phyloP scores from a whole-genome alignment of 1,140 invertebrate genomes.

The Pseudomyrmex dendroicus region DNA sequence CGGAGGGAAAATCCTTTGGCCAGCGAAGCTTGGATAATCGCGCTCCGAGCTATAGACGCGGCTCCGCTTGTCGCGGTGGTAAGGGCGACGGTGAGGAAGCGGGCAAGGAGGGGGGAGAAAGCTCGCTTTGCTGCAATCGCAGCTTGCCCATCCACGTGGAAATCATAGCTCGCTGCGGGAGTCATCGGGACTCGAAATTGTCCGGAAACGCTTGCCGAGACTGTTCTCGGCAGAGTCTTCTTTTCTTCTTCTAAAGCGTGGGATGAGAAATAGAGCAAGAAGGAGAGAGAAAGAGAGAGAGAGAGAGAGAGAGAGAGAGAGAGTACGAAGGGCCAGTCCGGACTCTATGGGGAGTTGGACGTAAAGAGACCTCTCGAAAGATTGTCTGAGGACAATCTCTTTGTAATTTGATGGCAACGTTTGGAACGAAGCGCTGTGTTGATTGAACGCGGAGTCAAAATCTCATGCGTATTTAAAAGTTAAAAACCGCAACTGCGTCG shows the following conservation, averaged over 20 bases:
- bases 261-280: not conserved
- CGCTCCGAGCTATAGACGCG: slow-evolving; percentile 75
- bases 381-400: slow-evolving; percentile 59
- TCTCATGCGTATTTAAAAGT: not conserved
- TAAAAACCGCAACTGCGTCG: not conserved
- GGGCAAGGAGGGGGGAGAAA: slow-evolving; percentile 31
- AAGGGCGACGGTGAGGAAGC: slow-evolving; percentile 11
- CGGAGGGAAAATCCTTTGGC: slow-evolving; percentile 82
- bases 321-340: not conserved
- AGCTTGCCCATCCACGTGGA: slow-evolving; percentile 81
- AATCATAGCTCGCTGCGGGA: slow-evolving; percentile 81
- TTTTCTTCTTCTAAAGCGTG: slow-evolving; percentile 26
- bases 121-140: slow-evolving; percentile 81
- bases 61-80: slow-evolving; percentile 55
- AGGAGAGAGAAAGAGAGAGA: not conserved
- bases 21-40: slow-evolving; percentile 83
- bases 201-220: slow-evolving; percentile 76
- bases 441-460: not conserved
- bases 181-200: slow-evolving; percentile 82
- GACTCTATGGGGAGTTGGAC: slow-evolving; percentile 69
- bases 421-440: slow-evolving; percentile 31
- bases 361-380: slow-evolving; percentile 58
- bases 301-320: no score
- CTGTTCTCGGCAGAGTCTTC: slow-evolving; percentile 62
- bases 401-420: slow-evolving; percentile 64